Evolutionary conservation across 2,113 vertebrate species (phyloP).

Genomic region (Heteronetta atricapilla): DNA sequence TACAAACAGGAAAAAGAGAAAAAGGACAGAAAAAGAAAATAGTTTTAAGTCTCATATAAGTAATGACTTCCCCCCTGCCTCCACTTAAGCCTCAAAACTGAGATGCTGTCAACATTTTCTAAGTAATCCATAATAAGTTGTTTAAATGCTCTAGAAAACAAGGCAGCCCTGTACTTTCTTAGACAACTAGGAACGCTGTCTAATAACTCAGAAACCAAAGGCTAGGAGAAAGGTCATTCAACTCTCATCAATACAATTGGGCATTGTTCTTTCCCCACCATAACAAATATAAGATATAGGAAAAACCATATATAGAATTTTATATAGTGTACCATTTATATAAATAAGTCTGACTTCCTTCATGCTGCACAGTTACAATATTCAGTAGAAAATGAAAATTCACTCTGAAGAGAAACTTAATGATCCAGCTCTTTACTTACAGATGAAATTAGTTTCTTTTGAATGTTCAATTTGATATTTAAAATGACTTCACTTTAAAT

Average conservation of each 20-base stretch:
- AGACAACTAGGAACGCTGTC: background rate
- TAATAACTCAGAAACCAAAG: background rate
- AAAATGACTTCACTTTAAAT: background rate
- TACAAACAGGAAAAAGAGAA: background rate
- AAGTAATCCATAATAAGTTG: background rate
- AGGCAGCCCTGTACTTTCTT: background rate
- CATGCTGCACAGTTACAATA: background rate
- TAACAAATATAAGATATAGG: background rate
- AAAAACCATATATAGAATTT: background rate
- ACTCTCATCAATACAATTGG: background rate
- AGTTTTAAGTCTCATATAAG: background rate
- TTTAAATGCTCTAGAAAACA: background rate
- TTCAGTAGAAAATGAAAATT: background rate
- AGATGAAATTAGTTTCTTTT: background rate
- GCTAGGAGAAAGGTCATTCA: background rate
- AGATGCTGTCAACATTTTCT: background rate
- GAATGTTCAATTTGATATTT: background rate
- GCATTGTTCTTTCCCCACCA: rapidly evolving
- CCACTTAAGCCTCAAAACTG: background rate
- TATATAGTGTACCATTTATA: background rate
- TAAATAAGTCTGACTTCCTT: background rate
- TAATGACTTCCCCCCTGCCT: background rate
- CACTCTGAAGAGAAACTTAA: background rate
- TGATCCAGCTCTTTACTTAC: background rate
- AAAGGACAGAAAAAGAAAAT: background rate